These are phyloP conservation scores for Penaeus vannamei DNA, from an alignment of 1,140 invertebrate genomes.

Conservation along the genomic window DNA sequence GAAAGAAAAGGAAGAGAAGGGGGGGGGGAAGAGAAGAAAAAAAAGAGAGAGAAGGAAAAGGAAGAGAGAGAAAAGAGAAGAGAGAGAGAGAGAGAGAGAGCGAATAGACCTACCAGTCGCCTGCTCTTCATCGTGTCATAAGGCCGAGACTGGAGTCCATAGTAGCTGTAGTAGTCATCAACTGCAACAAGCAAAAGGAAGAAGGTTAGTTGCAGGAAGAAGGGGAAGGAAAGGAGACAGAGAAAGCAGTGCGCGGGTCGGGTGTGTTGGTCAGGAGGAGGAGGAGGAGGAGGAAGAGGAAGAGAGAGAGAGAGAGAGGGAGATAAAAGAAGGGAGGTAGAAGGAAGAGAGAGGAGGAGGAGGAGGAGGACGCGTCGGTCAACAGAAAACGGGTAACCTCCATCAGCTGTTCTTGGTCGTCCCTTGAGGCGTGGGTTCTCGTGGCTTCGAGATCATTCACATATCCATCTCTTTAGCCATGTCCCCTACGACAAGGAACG, in stretches of 20 bases:
- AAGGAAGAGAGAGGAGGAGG: not conserved
- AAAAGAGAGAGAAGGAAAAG: not conserved
- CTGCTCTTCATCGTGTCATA: slow-evolving; percentile 62
- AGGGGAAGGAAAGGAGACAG: not conserved
- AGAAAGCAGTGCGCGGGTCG: not conserved
- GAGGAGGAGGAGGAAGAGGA: not conserved
- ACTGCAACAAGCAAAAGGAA: slow-evolving; percentile 62
- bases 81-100: not conserved
- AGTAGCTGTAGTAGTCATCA: slow-evolving; percentile 61
- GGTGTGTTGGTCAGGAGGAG: not conserved
- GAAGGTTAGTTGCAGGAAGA: slow-evolving; percentile 51
- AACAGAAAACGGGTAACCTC: too few relatives aligned
- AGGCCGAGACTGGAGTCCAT: slow-evolving; percentile 45
- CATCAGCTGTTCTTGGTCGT: not conserved
- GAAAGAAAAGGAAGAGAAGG: not conserved
- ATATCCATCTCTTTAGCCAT: too few relatives aligned
- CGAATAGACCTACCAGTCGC: slow-evolving; percentile 52
- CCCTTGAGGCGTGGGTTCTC: too few relatives aligned
- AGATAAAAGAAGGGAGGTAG: not conserved
- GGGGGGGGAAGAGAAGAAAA: not conserved
- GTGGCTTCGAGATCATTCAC: too few relatives aligned
- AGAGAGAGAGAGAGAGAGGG: not conserved
- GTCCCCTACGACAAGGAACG: not conserved
- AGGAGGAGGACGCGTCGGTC: not conserved
- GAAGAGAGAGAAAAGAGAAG: not conserved